Base-by-base conservation (phyloP, 2,888 invertebrate genomes). In the Capitulum mitella region DNA sequence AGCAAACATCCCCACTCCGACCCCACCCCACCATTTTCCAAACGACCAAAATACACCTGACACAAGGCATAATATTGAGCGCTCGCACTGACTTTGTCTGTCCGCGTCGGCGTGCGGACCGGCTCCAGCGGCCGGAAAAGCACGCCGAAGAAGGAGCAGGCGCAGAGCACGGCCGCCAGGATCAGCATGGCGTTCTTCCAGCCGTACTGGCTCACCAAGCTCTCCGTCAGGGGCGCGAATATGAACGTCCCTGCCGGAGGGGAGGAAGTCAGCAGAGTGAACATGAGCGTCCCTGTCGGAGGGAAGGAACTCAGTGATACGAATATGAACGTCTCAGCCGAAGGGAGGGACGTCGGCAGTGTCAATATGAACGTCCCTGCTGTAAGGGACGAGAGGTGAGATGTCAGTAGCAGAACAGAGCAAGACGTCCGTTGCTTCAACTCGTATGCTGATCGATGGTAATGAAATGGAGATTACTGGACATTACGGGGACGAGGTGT, bases 121-220 rank as follows among this genome's bases (percentile, higher is more conserved):
- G 78, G 64, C 43, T 81, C 78, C 43, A 88, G 82, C 0, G 88
- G 88, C 74, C 88, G 83, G 83, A 89, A 88, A 8, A 89, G 84
- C 10, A 86, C 85, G 19, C 89, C 89, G 82, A 87, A 88, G 0
- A 87, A 83, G 74, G 86, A 84, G 81, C 88, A 87, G 81, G 88
- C 86, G n/a, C 88, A 83, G 58, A 88, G 85, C 29, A 89, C 83
- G 2, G 86, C 88, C 3, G 87, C 84, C 79, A 87, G 85, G 37
- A 88, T 83, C n/a, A 88, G 82, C 82, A 88, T 86, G 16, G 87
- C 87, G n/a, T 87, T 87, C 83, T 87, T 84, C 88, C 88, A 88
- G 19, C 85, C 84, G 81, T 86, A 87, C 78, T 83, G 82, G 32
- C 84, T 83, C n/a, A 88, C 84, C 43, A 89, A 83, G 40, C 46